phyloP scores from a whole-genome alignment of 2,888 invertebrate genomes.

The Drosophila pseudotakahashii region DNA sequence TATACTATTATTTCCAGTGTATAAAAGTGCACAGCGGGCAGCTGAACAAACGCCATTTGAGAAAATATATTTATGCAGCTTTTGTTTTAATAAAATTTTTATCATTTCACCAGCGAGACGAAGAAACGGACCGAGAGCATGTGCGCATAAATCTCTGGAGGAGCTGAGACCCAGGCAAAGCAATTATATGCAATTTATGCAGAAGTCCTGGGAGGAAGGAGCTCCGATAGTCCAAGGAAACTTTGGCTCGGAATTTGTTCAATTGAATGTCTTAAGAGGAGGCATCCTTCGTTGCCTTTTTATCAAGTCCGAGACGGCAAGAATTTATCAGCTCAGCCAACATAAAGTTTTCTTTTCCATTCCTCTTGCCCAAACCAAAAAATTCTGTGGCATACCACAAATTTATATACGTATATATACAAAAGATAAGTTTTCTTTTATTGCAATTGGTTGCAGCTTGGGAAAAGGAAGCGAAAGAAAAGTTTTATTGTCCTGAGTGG shows the following conservation, averaged over 20 bases:
- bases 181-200: conserved; percentile 83
- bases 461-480: conserved; percentile 63
- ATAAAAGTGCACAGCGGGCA: conserved; percentile 41
- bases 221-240: conserved; percentile 29
- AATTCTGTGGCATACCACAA: conserved; percentile 37
- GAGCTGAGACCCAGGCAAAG: conserved; percentile 56
- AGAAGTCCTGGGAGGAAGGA: conserved; percentile 44
- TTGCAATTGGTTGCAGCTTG: conserved; percentile 63
- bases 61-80: conserved; percentile 71
- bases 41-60: conserved; percentile 48
- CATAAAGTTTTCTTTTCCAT: conserved; percentile 69
- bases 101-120: conserved; percentile 72
- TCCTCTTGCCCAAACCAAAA: conserved; percentile 42
- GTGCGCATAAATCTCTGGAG: conserved; percentile 73
- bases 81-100: conserved; percentile 80
- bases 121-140: conserved; percentile 53
- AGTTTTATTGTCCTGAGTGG: conserved; percentile 62
- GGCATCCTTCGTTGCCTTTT: conserved; percentile 56
- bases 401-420: conserved; percentile 41
- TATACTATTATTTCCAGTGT: conserved; percentile 3
- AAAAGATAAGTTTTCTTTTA: conserved; percentile 78
- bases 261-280: conserved; percentile 76
- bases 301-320: conserved; percentile 74
- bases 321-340: conserved; percentile 76
- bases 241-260: conserved; percentile 66